Base-by-base conservation (phyloP, 2,797 vertebrate genomes). In the Coracias cyanogaster region DNA sequence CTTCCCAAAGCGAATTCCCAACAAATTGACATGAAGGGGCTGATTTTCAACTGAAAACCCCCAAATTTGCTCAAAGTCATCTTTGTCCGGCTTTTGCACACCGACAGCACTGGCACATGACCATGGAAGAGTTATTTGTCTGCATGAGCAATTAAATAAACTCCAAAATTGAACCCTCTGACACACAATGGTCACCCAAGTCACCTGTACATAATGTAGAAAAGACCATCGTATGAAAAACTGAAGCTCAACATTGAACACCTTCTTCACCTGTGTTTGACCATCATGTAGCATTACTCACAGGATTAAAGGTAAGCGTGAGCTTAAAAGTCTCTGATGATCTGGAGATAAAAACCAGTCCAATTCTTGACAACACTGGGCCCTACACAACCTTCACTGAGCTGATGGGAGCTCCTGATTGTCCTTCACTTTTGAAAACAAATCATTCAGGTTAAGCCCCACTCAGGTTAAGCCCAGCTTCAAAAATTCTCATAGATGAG, bases 1-100 rank as follows among this genome's bases (percentile, higher is more conserved):
- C 60, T 90, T 93, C 35, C 67, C 77, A 93, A 90, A 85, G 62
- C 7, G 2, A 84, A 90, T 85, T 76, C 89, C 87, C 41, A 74
- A 82, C 55, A 71, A 79, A 70, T 12, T 93, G 93, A 92, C 69
- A 29, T 1, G 0, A 79, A 81, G 43, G 20, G 37, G 45, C 8
- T 65, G 64, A 49, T 61, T 73, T 92, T 49, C 69, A 72, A 2
- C 35, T 60, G 55, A 66, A 82, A 52, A 79, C 29, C 6, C 67
- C 33, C 7, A 6, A 60, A 46, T 33, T 35, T 33, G 70, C 55
- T 83, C 69, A 58, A 41, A 58, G 25, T 8, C 49, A 22, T 19
- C 66, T 61, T 66, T 43, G 49, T n/a, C 16, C 52, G 4, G 28
- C 33, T 78, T 72, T 22, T 45, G 20, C 51, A 43, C 19, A 1